Evolutionary conservation across 2,113 vertebrate genomes (phyloP).

Genomic region (Rhinopomastus cyanomelas): DNA sequence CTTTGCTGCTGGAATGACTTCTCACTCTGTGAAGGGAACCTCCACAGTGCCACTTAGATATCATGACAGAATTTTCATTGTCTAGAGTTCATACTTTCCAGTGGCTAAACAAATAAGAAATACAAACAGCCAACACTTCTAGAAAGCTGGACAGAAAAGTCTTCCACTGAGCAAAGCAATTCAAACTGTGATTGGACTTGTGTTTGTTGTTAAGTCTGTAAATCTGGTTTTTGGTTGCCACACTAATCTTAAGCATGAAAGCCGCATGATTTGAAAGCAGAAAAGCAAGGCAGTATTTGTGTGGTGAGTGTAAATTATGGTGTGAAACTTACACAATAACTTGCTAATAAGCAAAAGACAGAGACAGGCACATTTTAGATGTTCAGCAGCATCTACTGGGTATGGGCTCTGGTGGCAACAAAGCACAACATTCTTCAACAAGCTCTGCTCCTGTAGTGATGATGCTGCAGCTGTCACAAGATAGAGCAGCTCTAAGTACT

Average conservation of each 20-base stretch:
- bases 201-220: not conserved
- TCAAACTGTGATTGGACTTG: not conserved
- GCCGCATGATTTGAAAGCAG: not conserved
- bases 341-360: not conserved
- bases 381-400: not conserved
- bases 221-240: not conserved
- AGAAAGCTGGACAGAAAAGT: not conserved
- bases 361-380: not conserved
- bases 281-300: not conserved
- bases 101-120: not conserved
- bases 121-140: not conserved
- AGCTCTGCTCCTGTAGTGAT: not conserved
- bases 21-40: not conserved
- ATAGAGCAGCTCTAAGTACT: not conserved
- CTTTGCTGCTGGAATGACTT: not conserved
- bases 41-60: not conserved
- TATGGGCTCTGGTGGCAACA: accelerated
- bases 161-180: not conserved
- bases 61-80: accelerated
- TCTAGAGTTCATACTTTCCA: not conserved
- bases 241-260: not conserved
- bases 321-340: not conserved
- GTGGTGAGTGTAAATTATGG: not conserved
- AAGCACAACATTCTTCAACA: not conserved
- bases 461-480: not conserved